These are phyloP conservation scores for Altica lythri DNA, from an alignment of 2,888 invertebrate species.

Conservation along the genomic window DNA sequence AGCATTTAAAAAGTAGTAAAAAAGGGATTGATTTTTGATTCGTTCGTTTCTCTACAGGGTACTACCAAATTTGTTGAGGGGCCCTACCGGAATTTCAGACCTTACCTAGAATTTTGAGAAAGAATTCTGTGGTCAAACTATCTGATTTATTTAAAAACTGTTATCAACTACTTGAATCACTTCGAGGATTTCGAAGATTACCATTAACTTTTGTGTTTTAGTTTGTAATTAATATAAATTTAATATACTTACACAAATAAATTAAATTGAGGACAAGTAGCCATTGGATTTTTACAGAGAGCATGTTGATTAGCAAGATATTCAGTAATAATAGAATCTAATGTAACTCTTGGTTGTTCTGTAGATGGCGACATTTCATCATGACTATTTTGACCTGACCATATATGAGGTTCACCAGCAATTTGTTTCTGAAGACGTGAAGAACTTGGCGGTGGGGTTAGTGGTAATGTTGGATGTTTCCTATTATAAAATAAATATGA, in stretches of 20 bases:
- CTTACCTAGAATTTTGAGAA: too few species aligned
- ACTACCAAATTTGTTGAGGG: too few species aligned
- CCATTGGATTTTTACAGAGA: conserved; percentile 96
- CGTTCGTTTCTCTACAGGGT: background rate
- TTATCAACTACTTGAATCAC: too few species aligned
- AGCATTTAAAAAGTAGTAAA: too few species aligned
- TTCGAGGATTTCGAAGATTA: too few species aligned
- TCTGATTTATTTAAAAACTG: too few species aligned
- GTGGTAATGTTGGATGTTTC: conserved; percentile 34
- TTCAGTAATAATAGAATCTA: conserved; percentile 94
- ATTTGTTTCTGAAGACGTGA: conserved; percentile 62
- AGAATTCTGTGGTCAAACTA: too few species aligned
- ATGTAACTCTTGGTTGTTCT: conserved; percentile 63
- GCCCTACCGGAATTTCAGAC: too few species aligned
- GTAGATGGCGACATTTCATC: conserved; percentile 44
- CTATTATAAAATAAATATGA: conserved; percentile 8
- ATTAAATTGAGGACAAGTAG: conserved; percentile 96
- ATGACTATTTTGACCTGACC: conserved; percentile 37
- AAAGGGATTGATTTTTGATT: too few species aligned
- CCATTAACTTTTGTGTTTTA: too few species aligned
- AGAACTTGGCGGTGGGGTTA: conserved; percentile 47
- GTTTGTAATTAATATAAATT: too few species aligned
- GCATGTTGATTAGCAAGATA: conserved; percentile 97
- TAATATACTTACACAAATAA: conserved; percentile 75
- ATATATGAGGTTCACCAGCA: conserved; percentile 49